Conservation (phyloP, 2,888 invertebrate species). For the Dasypolia templi region DNA sequence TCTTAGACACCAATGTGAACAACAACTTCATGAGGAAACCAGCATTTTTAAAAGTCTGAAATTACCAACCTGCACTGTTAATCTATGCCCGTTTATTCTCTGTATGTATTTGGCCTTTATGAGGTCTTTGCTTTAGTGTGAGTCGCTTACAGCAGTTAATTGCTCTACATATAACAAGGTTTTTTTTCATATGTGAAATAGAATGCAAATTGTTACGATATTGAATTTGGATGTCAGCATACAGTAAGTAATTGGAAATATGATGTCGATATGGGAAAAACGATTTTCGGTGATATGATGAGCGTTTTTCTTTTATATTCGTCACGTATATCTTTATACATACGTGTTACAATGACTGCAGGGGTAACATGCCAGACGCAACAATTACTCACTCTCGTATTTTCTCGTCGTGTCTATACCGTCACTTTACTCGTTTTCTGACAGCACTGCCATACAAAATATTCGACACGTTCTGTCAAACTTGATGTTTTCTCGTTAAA, state of each 20-base stretch:
- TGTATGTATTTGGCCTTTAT: no score
- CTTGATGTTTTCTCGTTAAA: no score
- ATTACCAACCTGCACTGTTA: not conserved
- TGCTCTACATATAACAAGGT: not conserved
- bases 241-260: constrained; percentile 58
- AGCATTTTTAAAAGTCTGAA: not conserved
- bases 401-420: no score
- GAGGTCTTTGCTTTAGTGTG: not conserved
- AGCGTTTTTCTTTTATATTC: constrained; percentile 31
- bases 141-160: not conserved
- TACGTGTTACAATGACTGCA: not conserved
- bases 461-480: no score
- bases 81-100: not conserved
- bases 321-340: constrained; percentile 21
- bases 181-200: constrained; percentile 10
- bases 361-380: no score
- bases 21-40: no score
- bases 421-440: no score
- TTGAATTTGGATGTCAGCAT: constrained; percentile 57
- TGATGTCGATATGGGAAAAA: constrained; percentile 49
- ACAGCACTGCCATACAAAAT: no score
- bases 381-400: no score
- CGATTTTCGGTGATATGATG: constrained; percentile 42
- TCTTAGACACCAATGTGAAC: not conserved
- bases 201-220: constrained; percentile 54